Evolutionary conservation across 1,140 invertebrate genomes (phyloP), one percentile per base, ranked within the genome.

Genomic region (Drosophila lowei): DNA sequence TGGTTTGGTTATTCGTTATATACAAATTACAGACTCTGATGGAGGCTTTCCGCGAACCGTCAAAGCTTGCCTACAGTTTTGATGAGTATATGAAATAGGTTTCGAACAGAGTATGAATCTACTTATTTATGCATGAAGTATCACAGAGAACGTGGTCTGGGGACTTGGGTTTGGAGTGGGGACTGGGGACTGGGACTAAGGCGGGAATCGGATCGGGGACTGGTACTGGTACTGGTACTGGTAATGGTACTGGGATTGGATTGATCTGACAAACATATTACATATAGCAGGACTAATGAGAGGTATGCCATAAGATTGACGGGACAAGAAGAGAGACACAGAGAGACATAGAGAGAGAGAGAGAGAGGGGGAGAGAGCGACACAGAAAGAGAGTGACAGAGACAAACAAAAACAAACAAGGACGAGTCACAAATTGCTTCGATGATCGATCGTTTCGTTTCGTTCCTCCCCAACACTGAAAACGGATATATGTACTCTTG

Each of bases 1-100:
- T 21, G 7, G 42, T 47, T 48, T 38, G n/a, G 16, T 56, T 63
- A 49, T 41, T 41, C 21, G 13, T 59, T 47, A 64, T 59, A n/a
- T 63, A 63, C 66, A 48, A 38, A 38, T 38, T 67, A 68, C 65
- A 68, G 25, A 25, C 57, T 65, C 25, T 63, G 30, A 38, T 65
- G 53, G 23, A 68, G 66, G 28, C 42, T 55, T 56, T 49, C 52
- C 66, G 49, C 57, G 57, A 41, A 47, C 44, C 15, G 38, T 38
- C 50, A 54, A 59, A 65, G 63, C 44, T 68, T 68, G 46, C 64
- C 65, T 68, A 68, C 59, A 28, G 15, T 62, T 55, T 23, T 23
- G 58, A 65, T 65, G 58, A 34, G 30, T 43, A 64, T 55, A 58
- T 18, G 9, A n/a, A 64, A 59, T 55, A 64, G 30, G 9, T 30